Evolutionary conservation across 2,113 vertebrate species (phyloP), one percentile per base, ranked within the genome.

Genomic region (Engraulis encrasicolus): DNA sequence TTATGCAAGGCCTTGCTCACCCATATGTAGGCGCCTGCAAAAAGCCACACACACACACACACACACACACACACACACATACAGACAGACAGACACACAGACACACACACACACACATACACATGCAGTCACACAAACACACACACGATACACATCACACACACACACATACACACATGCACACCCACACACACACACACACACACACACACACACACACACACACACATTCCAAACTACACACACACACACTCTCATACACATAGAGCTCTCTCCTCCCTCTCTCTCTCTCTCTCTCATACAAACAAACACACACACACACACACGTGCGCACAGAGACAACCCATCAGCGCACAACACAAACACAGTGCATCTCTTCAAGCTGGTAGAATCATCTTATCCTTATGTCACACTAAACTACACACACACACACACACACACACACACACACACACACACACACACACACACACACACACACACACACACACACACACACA

Each of bases 31-130:
- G 0, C 34, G 66, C 66, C 31, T 31, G 0, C 14, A 74, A 4
- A 31, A 2, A 71, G 0, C 7, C 6, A 1, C 20, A 58, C 2
- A 20, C 1, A 58, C 20, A 58, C 19, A 2, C 18, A 58, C 19
- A 58, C 34, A 31, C 27, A 74, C 66, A 74, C 9, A 31, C 61
- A 34, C 9, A 71, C 61, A 71, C 66, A 37, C 66, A 36, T n/a
- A 9, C 4, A 45, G 3, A 9, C 40, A 45, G 40, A 5, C 4
- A 45, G 40, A 27, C 37, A 58, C 37, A 23, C 38, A 18, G 71
- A 40, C 50, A 49, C 58, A 78, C 66, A 49, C 49, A 81, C 61
- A 54, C 38, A 81, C 38, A 52, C 40, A 45, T 9, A 45, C 40
- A 45, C 4, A 45, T 40, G 19, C n/a, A 78, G 19, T 12, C 52